Conservation (phyloP, 2,113 vertebrate genomes). For the Paradoxurus hermaphroditus region DNA sequence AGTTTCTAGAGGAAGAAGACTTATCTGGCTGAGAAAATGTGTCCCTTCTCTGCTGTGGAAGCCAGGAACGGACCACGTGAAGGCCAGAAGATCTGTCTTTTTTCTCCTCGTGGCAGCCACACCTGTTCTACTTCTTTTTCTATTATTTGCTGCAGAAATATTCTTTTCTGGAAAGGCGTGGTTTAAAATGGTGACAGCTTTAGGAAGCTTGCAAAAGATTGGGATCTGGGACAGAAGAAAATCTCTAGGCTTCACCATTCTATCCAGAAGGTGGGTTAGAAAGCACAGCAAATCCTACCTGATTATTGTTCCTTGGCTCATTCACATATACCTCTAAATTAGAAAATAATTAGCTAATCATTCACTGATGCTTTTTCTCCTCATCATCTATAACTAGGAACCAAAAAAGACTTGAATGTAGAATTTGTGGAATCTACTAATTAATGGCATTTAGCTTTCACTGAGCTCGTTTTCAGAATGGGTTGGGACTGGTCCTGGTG, state of each 20-base stretch:
- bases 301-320: not conserved
- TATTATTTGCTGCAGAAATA: not conserved
- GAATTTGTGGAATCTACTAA: not conserved
- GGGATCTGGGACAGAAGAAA: not conserved
- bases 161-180: not conserved
- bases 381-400: not conserved
- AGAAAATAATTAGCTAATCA: slow-evolving; percentile 30
- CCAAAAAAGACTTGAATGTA: not conserved
- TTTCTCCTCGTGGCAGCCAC: not conserved
- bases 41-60: not conserved
- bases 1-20: not conserved
- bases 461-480: not conserved
- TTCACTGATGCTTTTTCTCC: not conserved
- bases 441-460: not conserved
- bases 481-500: not conserved
- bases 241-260: not conserved
- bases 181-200: not conserved
- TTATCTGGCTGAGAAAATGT: not conserved
- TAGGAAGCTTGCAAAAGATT: not conserved
- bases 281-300: not conserved
- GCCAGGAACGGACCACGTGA: not conserved
- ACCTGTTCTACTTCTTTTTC: not conserved
- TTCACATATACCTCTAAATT: not conserved
- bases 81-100: not conserved
- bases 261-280: not conserved